These are phyloP conservation scores for Brachystomella parvula DNA, from an alignment of 1,140 invertebrate species.

Conservation along the genomic window DNA sequence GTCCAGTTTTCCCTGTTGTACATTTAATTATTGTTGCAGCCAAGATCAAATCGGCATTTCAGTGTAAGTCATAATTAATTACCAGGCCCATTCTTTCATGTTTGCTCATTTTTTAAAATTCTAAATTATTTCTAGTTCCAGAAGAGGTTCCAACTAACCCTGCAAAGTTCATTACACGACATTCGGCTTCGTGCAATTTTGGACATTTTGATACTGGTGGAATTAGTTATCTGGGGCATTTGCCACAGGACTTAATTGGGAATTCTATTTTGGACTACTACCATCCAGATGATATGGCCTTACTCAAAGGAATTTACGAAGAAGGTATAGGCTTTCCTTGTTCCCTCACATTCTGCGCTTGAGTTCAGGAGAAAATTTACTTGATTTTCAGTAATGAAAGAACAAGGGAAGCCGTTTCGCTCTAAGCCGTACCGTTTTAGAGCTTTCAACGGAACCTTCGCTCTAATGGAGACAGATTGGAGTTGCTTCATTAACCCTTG, in stretches of 20 bases:
- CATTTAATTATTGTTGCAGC: slow-evolving; percentile 60
- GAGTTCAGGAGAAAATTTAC: background rate
- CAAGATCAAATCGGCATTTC: slow-evolving; percentile 64
- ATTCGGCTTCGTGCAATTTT: slow-evolving; percentile 62
- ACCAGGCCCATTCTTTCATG: background rate
- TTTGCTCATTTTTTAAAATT: no score
- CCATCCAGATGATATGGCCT: slow-evolving; percentile 72
- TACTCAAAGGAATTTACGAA: slow-evolving; percentile 73
- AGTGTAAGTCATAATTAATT: slow-evolving; percentile 49
- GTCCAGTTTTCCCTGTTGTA: slow-evolving; percentile 10
- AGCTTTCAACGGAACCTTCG: slow-evolving; percentile 72
- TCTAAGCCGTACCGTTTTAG: slow-evolving; percentile 71
- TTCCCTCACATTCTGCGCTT: no score
- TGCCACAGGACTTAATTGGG: slow-evolving; percentile 78
- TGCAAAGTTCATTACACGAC: slow-evolving; percentile 62
- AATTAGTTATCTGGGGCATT: slow-evolving; percentile 71
- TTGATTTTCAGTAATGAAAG: slow-evolving; percentile 48
- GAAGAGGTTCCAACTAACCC: slow-evolving; percentile 40
- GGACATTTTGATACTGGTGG: slow-evolving; percentile 67
- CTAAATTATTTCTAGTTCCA: slow-evolving; percentile 21
- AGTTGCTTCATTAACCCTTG: slow-evolving; percentile 89
- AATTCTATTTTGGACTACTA: slow-evolving; percentile 76
- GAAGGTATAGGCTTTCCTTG: no score
- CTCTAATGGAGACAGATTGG: slow-evolving; percentile 83
- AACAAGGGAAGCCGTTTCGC: slow-evolving; percentile 57